Percentiles rank a stretch among this genome's conserved stretches.
Evolutionary conservation across 2,888 invertebrate species (phyloP).

Genomic region (Branchipolynoe longqiensis): DNA sequence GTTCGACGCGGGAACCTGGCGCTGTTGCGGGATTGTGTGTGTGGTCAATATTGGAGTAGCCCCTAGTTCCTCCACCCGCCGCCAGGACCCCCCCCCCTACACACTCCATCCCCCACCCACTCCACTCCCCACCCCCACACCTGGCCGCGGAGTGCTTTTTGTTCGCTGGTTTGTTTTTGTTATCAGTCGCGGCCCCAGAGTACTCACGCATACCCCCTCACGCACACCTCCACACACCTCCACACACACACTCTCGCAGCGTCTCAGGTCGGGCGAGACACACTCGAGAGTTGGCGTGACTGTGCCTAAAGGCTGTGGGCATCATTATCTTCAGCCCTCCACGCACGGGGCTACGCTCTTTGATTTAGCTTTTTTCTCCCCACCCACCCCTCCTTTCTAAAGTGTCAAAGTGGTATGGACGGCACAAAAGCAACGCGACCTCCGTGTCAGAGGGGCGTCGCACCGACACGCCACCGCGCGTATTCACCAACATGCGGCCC

Average conservation of each 20-base stretch:
- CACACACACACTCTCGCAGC: too few species aligned
- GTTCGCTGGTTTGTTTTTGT: constrained; percentile 43
- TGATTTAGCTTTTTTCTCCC: constrained; percentile 45
- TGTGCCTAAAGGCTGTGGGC: constrained; percentile 4
- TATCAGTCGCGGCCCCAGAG: constrained; percentile 30
- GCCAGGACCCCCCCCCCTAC: too few species aligned
- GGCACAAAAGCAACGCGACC: constrained; percentile 34
- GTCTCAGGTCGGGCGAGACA: constrained; percentile 17
- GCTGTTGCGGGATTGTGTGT: too few species aligned
- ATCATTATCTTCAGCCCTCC: constrained; percentile 41
- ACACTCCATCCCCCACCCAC: too few species aligned
- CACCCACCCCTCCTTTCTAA: too few species aligned
- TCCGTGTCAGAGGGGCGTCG: constrained; percentile 30
- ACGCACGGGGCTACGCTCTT: constrained; percentile 7
- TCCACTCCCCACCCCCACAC: too few species aligned
- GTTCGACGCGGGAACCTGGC: too few species aligned
- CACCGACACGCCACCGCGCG: background rate
- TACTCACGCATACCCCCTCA: too few species aligned
- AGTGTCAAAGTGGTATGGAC: constrained; percentile 46
- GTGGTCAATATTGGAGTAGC: too few species aligned
- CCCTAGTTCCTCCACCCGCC: too few species aligned
- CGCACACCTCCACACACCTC: too few species aligned
- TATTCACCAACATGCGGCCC: background rate
- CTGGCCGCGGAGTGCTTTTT: too few species aligned
- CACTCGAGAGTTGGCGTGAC: constrained; percentile 56